Evolutionary conservation across 2,113 vertebrate genomes (phyloP).

Genomic region (Dromiciops gliroides): DNA sequence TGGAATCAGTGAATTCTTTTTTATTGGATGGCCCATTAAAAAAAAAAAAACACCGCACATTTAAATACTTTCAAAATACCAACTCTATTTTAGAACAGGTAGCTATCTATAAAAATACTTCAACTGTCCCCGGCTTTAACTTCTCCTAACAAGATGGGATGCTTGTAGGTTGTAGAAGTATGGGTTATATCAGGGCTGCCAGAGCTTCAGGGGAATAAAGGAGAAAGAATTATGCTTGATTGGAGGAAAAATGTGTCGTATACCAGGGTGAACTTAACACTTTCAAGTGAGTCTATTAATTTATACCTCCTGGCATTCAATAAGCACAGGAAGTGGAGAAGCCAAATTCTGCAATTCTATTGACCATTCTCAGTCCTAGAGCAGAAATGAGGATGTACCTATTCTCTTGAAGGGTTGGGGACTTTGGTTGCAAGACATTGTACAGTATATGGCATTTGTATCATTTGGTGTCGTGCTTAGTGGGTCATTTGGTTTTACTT

Average conservation of each 20-base stretch:
- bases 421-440: not conserved
- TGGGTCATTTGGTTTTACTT: not conserved
- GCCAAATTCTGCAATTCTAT: not conserved
- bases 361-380: not conserved
- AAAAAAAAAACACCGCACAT: not conserved
- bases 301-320: not conserved
- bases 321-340: not conserved
- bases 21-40: not conserved
- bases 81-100: not conserved
- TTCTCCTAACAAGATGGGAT: not conserved
- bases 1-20: not conserved
- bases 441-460: not conserved
- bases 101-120: not conserved
- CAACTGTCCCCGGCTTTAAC: not conserved
- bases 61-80: not conserved
- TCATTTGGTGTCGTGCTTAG: not conserved
- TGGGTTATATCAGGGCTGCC: not conserved
- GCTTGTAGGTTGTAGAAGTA: not conserved
- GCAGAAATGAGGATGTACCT: not conserved
- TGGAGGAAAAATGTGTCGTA: not conserved
- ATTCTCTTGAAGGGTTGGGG: not conserved
- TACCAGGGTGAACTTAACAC: not conserved
- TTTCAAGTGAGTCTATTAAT: not conserved
- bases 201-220: not conserved
- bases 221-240: not conserved